Percentiles rank a stretch among this genome's conserved stretches.
phyloP scores from a whole-genome alignment of 2,797 vertebrate genomes.

The Melanotaenia boesemani region DNA sequence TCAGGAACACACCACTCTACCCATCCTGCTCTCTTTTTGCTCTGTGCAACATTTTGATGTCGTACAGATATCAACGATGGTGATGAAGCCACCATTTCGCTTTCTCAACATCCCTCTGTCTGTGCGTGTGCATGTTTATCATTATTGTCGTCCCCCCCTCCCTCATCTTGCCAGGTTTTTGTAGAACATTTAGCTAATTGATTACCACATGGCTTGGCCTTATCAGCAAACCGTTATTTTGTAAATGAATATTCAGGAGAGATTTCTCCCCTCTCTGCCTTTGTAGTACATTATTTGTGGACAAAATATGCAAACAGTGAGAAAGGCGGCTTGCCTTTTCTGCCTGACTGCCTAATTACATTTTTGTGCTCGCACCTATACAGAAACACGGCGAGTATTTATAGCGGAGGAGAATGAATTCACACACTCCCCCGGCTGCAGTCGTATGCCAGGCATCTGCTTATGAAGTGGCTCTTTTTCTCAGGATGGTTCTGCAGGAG shows the following conservation, averaged over 20 bases:
- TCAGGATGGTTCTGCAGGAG: constrained; percentile 54
- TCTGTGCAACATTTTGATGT: constrained; percentile 65
- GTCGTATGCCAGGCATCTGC: constrained; percentile 77
- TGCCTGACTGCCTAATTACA: constrained; percentile 76
- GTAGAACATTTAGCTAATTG: constrained; percentile 83
- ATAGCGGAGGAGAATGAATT: constrained; percentile 73
- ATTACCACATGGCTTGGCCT: constrained; percentile 79
- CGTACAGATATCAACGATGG: constrained; percentile 62
- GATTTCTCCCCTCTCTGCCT: constrained; percentile 58
- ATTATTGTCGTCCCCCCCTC: constrained; percentile 39
- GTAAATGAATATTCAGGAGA: constrained; percentile 81
- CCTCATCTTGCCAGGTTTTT: constrained; percentile 64
- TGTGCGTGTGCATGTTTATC: constrained; percentile 47
- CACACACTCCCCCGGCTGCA: constrained; percentile 71
- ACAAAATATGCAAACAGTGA: constrained; percentile 78
- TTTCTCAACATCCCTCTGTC: constrained; percentile 40
- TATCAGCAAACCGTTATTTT: constrained; percentile 82
- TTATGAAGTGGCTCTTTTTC: constrained; percentile 74
- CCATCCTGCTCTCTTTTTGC: constrained; percentile 39
- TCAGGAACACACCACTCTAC: constrained; percentile 54
- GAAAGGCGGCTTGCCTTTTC: constrained; percentile 65
- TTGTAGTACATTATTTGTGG: constrained; percentile 76
- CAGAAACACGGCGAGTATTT: constrained; percentile 65
- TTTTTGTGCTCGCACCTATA: constrained; percentile 75
- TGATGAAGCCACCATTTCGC: constrained; percentile 76